Evolutionary conservation across 2,888 invertebrate genomes (phyloP), one percentile per base, ranked within the genome.

Genomic region (Crossocerus cetratus): DNA sequence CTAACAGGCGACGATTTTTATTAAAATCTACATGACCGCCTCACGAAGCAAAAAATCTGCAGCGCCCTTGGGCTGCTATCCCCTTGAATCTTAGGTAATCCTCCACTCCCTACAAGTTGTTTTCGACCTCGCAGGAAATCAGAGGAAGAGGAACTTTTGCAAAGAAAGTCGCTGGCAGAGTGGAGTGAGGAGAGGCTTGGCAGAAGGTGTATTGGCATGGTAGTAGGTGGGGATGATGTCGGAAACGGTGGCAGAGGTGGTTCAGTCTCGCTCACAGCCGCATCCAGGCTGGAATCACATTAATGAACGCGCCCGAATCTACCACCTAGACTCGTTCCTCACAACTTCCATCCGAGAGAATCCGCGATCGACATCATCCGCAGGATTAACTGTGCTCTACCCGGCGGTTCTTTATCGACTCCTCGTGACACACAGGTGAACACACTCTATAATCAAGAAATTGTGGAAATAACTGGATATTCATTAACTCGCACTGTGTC

Each of bases 261-360:
- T 70, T 83, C 78, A 84, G 84, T 83, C 64, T 66, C 71, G 65
- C 56, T 81, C 69, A 66, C 75, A 72, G 77, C 71, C 72, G 77
- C 74, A 70, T 77, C 74, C 74, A 69, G 69, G 65, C 59, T 75
- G 74, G 78, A 78, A 77, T 76, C 70, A 53, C 70, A 65, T 65
- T 62, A 61, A 70, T 66, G 69, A 72, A 42, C 65, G 61, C 32
- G 49, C 14, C 53, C 42, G 42, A 76, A 60, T 65, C 32, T 32
- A 32, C 43, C 45, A 8, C 32, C 44, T n/a, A 59, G 23, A 45
- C 54, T 55, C 56, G 64, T 64, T 5, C 32, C 5, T 32, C 8
- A 8, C 32, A 32, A 32, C 4, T 8, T 8, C 8, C 32, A 8
- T 5, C 11, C 32, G 32, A 4, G 32, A 32, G 11, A 32, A 32